Base-by-base conservation (phyloP, 1,140 invertebrate species). In the Odontomachus brunneus region DNA sequence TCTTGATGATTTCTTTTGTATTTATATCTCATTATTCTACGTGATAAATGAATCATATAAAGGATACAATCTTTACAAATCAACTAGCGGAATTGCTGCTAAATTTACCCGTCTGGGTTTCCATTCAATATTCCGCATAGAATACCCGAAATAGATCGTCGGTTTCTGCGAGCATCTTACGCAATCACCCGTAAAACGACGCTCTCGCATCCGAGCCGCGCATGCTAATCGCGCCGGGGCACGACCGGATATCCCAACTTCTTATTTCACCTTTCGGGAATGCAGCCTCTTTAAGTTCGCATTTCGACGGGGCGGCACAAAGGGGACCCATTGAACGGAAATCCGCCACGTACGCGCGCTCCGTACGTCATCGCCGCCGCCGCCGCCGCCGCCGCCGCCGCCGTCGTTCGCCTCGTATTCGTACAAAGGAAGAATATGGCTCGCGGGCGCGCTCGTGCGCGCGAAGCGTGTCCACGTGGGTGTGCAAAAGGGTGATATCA, bases 401-500 rank as follows among this genome's bases (percentile, higher is more conserved):
- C 81, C 53, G 66, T 74, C 83, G 63, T 67, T 57, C 71, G 85
- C 71, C 66, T 29, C 71, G 72, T 38, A 82, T 87, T 84, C 38
- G 84, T 86, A 86, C 51, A 49, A 73, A 69, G 38, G 72, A 88
- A 88, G 86, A 88, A 88, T 89, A 89, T 82, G 71, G 72, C 62
- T 38, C 73, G 71, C 83, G 85, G 71, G 83, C 73, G 60, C 55
- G 84, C 65, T 62, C 83, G 78, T 75, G 71, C 86, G 65, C 51
- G 80, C 63, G 82, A 51, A 44, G 82, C 83, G 73, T 60, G 60
- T 85, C 74, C 65, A 80, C 80, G 88, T 84, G 63, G 51, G 88
- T 84, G 85, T 83, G 85, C 86, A 92, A 92, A 90, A 92, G 91
- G 92, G 92, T 91, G 92, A 93, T 92, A 93, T 92, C 91, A 91